Conservation (phyloP, 2,888 invertebrate species). For the Drosophila emarginata region DNA sequence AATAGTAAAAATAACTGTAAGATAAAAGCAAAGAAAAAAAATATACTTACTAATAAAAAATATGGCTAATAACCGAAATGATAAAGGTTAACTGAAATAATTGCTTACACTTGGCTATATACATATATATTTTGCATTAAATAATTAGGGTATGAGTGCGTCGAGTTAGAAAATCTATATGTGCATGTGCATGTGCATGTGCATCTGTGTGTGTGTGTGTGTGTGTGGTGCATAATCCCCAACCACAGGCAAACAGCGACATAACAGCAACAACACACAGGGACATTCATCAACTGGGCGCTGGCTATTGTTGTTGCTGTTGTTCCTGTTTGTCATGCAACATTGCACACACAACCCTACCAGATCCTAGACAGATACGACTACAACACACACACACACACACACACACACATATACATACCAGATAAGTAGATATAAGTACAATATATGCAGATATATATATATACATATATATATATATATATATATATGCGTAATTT, state of each 20-base stretch:
- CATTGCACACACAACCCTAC: conserved; percentile 7
- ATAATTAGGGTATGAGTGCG: not conserved
- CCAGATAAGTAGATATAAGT: conserved; percentile 3
- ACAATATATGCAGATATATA: not conserved
- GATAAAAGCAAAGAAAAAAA: no score
- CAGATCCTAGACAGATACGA: conserved; percentile 12
- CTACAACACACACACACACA: conserved; percentile 1
- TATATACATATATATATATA: not conserved
- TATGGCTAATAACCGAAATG: no score
- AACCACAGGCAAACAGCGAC: conserved; percentile 9
- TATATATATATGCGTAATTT: not conserved
- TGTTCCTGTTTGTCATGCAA: conserved; percentile 8
- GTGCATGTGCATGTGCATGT: not conserved
- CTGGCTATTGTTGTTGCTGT: conserved; percentile 9
- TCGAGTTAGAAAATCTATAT: not conserved
- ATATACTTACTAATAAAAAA: no score
- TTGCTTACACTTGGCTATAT: no score
- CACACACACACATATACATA: not conserved
- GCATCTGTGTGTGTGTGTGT: not conserved
- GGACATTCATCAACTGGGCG: conserved; percentile 23
- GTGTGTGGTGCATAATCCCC: conserved; percentile 8
- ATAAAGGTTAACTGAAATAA: no score
- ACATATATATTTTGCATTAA: no score
- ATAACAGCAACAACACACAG: not conserved
- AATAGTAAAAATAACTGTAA: no score